Evolutionary conservation across 2,888 invertebrate genomes (phyloP), one percentile per base, ranked within the genome.

Genomic region (Meganola albula): DNA sequence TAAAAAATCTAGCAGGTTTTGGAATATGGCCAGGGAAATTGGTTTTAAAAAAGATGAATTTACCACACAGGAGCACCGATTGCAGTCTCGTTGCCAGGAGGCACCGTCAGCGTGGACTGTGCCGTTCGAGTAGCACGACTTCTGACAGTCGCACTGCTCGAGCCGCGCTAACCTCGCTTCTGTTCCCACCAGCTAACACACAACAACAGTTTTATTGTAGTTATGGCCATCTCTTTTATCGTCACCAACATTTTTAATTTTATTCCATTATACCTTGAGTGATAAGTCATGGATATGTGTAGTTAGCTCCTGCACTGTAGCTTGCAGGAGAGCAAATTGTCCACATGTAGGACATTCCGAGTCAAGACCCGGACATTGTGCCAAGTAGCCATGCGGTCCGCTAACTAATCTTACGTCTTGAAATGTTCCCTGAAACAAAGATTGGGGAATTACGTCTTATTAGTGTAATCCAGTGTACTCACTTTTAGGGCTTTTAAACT

Each of bases 321-420:
- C 91, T 85, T 95, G 93, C 68, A 96, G 88, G 71, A 92, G 87
- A 58, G 92, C 90, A 84, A 94, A 96, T 83, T 96, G 94, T 53
- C 95, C 95, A 79, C 96, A 96, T 27, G 95, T 95, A 46, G 96
- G 96, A 79, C 96, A 96, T 68, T 91, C 92, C 58, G 93, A 91
- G 78, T 95, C 93, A 76, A 93, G 87, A 59, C 92, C 90, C 43
- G 95, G 95, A 84, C 96, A 96, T 78, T 95, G 94, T 59, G 91
- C 88, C 65, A 94, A 87, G 80, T 95, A 94, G 48, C 96, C 96
- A 78, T 95, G 93, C 42, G 94, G 91, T 58, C 94, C 94, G 63
- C 92, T 91, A 69, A 95, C 92, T 76, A 96, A 88, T 79, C 92
- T 90, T 63, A 95, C 93, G 72, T 96, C 95, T 88, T 95, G 94